Evolutionary conservation across 2,113 vertebrate genomes (phyloP).

Genomic region (Notothenia coriiceps): DNA sequence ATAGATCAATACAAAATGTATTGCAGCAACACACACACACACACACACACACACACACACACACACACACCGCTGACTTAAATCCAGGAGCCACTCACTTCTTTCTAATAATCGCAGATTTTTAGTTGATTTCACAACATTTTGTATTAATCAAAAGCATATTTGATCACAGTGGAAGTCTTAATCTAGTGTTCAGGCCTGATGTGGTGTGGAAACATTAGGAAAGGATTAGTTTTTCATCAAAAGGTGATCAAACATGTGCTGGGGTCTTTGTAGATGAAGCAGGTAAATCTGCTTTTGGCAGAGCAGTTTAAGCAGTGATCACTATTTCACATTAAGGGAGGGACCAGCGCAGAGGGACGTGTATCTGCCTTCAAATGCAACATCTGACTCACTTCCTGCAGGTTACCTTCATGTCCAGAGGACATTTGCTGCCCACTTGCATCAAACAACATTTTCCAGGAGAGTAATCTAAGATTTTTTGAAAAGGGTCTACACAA

Average conservation of each 20-base stretch:
- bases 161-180: slow-evolving; percentile 40
- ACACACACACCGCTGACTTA: slow-evolving; percentile 4
- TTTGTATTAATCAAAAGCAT: slow-evolving; percentile 46
- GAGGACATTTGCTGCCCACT: neutral
- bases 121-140: slow-evolving; percentile 25
- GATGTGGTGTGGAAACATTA: slow-evolving; percentile 36
- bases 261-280: slow-evolving; percentile 52
- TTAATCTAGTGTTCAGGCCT: slow-evolving; percentile 43
- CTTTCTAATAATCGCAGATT: slow-evolving; percentile 28
- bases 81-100: slow-evolving; percentile 21
- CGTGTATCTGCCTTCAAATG: slow-evolving; percentile 3
- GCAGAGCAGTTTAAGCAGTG: slow-evolving; percentile 28
- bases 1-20: too few relatives aligned
- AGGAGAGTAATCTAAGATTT: neutral
- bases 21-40: slow-evolving; percentile 11
- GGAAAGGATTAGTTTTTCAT: slow-evolving; percentile 43
- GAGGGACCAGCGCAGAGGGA: slow-evolving; percentile 17
- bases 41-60: slow-evolving; percentile 21
- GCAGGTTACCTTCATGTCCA: neutral
- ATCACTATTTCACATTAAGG: slow-evolving; percentile 50
- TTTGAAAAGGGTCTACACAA: neutral
- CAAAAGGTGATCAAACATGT: slow-evolving; percentile 50
- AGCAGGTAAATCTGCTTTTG: slow-evolving; percentile 39
- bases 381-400: neutral
- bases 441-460: neutral